Conservation (phyloP, 2,888 invertebrate species). For the Nowickia ferox region DNA sequence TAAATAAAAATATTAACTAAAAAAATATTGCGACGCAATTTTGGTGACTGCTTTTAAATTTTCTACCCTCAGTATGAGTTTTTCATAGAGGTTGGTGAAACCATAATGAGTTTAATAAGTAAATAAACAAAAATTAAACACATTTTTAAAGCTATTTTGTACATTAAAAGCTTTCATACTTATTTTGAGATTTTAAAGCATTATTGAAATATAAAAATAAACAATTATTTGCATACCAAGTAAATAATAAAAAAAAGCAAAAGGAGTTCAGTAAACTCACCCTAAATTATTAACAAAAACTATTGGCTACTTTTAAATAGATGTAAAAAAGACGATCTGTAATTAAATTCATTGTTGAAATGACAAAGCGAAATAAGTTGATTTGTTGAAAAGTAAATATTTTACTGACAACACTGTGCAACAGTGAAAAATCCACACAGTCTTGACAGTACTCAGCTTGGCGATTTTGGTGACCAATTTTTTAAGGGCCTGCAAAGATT, state of each 20-base stretch:
- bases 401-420: too few relatives aligned
- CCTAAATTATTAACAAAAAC: not conserved
- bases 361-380: too few relatives aligned
- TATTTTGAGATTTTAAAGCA: not conserved
- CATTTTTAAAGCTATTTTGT: not conserved
- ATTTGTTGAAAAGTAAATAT: too few relatives aligned
- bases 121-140: not conserved
- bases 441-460: too few relatives aligned
- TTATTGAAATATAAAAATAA: not conserved
- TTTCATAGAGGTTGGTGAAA: not conserved
- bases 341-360: not conserved
- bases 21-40: too few relatives aligned
- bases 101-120: slow-evolving; percentile 3
- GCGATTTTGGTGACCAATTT: too few relatives aligned
- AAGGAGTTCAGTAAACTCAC: not conserved
- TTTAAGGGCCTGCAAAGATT: too few relatives aligned
- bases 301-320: not conserved
- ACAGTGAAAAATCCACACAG: too few relatives aligned
- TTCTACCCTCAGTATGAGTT: not conserved
- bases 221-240: not conserved
- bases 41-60: not conserved
- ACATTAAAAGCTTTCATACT: not conserved
- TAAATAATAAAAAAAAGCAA: not conserved
- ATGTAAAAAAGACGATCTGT: not conserved
- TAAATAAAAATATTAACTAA: too few relatives aligned